Conservation (phyloP, 1,140 invertebrate genomes). For the Littorina saxatilis region DNA sequence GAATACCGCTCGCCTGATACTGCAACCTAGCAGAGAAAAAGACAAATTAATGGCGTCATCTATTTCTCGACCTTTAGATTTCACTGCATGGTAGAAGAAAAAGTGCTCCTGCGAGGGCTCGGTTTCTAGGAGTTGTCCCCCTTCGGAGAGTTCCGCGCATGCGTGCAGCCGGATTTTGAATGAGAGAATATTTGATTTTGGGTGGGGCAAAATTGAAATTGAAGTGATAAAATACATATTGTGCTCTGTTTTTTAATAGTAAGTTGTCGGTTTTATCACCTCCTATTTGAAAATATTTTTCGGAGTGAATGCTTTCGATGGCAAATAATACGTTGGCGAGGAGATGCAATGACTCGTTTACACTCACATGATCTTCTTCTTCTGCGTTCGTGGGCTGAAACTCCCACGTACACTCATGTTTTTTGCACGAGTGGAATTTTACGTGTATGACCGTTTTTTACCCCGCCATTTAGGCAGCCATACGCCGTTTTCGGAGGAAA, state of each 20-base stretch:
- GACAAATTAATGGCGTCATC: background rate
- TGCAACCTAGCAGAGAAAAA: background rate
- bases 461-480: too few relatives aligned
- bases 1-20: background rate
- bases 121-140: constrained; percentile 5
- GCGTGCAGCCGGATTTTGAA: background rate
- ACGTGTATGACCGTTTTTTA: too few relatives aligned
- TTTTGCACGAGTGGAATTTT: too few relatives aligned
- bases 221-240: background rate
- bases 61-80: background rate
- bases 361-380: too few relatives aligned
- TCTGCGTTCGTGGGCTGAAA: too few relatives aligned
- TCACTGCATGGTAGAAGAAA: background rate
- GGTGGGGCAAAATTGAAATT: background rate
- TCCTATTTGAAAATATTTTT: too few relatives aligned
- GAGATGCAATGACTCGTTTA: too few relatives aligned
- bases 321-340: too few relatives aligned
- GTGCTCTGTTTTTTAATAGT: too few relatives aligned
- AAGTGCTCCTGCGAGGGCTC: background rate
- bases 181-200: background rate
- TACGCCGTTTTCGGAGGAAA: too few relatives aligned
- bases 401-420: too few relatives aligned
- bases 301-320: too few relatives aligned
- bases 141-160: background rate
- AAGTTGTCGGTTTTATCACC: background rate